Percentiles rank a stretch among this genome's conserved stretches.
phyloP scores from a whole-genome alignment of 64 coral and sea anemone genomes.

The Actinia equina region DNA sequence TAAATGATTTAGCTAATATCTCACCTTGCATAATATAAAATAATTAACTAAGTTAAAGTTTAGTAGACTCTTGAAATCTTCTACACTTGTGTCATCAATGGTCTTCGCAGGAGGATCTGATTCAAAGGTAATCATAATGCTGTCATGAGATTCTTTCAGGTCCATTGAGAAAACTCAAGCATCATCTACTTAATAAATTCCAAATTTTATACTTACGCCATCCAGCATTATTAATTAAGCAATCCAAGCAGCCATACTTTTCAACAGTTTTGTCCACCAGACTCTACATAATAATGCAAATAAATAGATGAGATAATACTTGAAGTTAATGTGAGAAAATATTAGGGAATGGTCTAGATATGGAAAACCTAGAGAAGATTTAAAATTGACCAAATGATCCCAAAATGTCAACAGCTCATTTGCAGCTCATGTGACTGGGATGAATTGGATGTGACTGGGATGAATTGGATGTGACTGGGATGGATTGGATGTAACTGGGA shows the following conservation, averaged over 20 bases:
- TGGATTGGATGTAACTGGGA: too few relatives aligned
- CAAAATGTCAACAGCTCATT: too few relatives aligned
- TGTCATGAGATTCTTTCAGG: too few relatives aligned
- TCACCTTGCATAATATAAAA: constrained; percentile 83
- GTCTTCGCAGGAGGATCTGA: constrained; percentile 67
- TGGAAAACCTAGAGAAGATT: too few relatives aligned
- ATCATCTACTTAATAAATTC: too few relatives aligned
- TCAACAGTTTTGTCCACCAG: constrained; percentile 81
- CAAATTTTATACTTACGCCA: constrained; percentile 68
- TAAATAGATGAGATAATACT: not conserved
- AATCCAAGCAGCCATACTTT: constrained; percentile 88
- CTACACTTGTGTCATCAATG: constrained; percentile 71
- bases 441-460: too few relatives aligned
- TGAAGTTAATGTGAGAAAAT: too few relatives aligned
- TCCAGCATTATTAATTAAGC: constrained; percentile 97
- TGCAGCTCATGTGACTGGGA: too few relatives aligned
- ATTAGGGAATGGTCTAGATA: too few relatives aligned
- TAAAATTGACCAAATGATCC: too few relatives aligned
- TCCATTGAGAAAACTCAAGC: too few relatives aligned
- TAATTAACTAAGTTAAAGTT: constrained; percentile 90
- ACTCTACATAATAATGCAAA: constrained; percentile 42
- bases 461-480: too few relatives aligned
- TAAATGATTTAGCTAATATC: not conserved
- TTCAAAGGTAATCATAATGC: not conserved
- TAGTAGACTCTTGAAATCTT: constrained; percentile 68